Evolutionary conservation across 1,140 invertebrate species (phyloP).

Genomic region (Lasioglossum albipes): DNA sequence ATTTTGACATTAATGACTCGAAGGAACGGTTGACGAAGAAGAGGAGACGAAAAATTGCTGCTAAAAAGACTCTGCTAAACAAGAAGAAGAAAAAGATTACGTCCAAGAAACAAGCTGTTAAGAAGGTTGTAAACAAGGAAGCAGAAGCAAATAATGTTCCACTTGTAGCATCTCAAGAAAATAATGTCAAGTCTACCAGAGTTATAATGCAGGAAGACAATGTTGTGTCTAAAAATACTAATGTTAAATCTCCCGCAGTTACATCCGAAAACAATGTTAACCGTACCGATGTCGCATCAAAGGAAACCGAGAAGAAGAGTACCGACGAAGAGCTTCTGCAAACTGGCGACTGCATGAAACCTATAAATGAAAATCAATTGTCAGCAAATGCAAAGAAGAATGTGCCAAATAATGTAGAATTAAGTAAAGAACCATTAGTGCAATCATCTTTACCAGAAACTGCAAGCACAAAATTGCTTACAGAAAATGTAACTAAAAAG

Average conservation of each 20-base stretch:
- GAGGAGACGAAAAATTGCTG: neutral
- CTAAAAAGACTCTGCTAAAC: neutral
- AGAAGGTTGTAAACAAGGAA: neutral
- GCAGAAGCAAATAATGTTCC: neutral
- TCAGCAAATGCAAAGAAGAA: neutral
- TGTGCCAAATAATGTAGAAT: neutral
- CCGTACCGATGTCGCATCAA: neutral
- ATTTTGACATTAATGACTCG: slow-evolving; percentile 47
- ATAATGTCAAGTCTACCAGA: neutral
- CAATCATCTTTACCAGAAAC: neutral
- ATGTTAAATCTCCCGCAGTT: neutral
- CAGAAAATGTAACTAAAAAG: neutral
- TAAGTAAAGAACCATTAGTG: neutral
- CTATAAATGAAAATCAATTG: neutral
- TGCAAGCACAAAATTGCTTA: neutral
- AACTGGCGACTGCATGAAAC: neutral
- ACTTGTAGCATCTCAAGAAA: neutral
- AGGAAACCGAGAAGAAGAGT: neutral
- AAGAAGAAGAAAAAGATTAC: slow-evolving; percentile 35
- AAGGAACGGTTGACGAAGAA: slow-evolving; percentile 46
- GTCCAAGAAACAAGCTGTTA: slow-evolving; percentile 1
- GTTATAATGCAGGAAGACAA: no score
- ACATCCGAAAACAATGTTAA: neutral
- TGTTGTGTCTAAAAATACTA: neutral
- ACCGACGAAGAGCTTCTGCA: neutral